Base-by-base conservation (phyloP, 2,113 vertebrate species). In the Euleptes europaea region DNA sequence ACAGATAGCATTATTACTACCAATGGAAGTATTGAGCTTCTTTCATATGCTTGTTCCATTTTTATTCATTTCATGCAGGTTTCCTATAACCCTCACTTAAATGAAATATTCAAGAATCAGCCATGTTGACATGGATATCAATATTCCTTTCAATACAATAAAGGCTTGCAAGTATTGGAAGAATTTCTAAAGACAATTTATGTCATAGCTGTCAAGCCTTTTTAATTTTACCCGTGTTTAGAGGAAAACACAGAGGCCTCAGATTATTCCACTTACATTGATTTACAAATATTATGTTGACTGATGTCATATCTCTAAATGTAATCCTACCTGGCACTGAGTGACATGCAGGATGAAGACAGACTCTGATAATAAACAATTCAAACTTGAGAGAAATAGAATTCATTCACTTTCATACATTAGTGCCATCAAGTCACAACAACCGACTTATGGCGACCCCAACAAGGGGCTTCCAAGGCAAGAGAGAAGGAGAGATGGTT, bases 61-160 rank as follows among this genome's bases (percentile, higher is more conserved):
- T 83, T n/a, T 60, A 87, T 63, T 87, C 78, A 84, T 91, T 88
- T 89, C 2, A 78, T 89, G 85, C 70, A 83, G 80, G 49, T 85
- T 3, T 14, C 89, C 40, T 82, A 54, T 84, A 90, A n/a, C 42
- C 57, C 19, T 93, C 49, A 13, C 92, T 94, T 89, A 89, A 26
- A 84, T 88, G 87, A 87, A 89, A 2, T 14, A 77, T 90, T 87
- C 92, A 90, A 90, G 40, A 72, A 84, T 90, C 82, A 89, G 26
- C 2, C 31, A 86, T 85, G 51, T 63, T 86, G 92, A 90, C 85
- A 83, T 14, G 40, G 79, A 83, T 80, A 93, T 88, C 76, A 90
- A 88, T 92, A 92, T 87, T 92, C 91, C 47, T 85, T 91, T 93
- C 78, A 90, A 86, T 91, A 77, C 38, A 90, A 90, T 89, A 87